Percentiles rank a stretch among this genome's conserved stretches.
Evolutionary conservation across 2,113 vertebrate genomes (phyloP).

Genomic region (Solea solea): DNA sequence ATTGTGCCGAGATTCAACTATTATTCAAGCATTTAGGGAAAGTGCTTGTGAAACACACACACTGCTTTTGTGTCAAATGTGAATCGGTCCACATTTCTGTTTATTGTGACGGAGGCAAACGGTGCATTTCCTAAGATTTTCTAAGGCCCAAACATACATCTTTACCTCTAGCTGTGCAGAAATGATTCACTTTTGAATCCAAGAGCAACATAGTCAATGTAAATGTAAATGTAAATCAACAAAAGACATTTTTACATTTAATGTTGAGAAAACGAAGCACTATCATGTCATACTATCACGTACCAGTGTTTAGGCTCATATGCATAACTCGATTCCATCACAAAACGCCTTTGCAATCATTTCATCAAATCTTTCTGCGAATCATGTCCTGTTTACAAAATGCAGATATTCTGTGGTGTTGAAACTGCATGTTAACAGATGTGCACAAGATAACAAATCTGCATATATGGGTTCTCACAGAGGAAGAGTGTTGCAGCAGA

Average conservation of each 20-base stretch:
- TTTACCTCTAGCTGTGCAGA: too few relatives aligned
- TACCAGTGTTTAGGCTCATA: too few relatives aligned
- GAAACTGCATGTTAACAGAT: not conserved
- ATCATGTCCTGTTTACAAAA: not conserved
- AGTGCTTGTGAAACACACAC: too few relatives aligned
- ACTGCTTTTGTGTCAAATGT: slow-evolving; percentile 9
- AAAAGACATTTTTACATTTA: too few relatives aligned
- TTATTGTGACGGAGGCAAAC: not conserved
- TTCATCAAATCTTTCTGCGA: not conserved
- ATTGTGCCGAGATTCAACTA: slow-evolving; percentile 15
- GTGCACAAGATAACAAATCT: not conserved
- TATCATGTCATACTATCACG: too few relatives aligned
- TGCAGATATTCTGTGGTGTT: not conserved
- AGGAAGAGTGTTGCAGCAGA: not conserved
- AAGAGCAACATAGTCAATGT: too few relatives aligned
- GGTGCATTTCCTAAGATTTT: too few relatives aligned
- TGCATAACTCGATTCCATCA: not conserved
- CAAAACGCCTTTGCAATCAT: not conserved
- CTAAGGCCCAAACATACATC: too few relatives aligned
- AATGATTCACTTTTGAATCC: too few relatives aligned
- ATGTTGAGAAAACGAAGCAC: too few relatives aligned
- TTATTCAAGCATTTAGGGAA: slow-evolving; percentile 3
- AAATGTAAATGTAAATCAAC: too few relatives aligned
- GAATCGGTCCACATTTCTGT: not conserved
- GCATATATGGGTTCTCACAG: not conserved